Conservation (phyloP, 2,113 vertebrate species). For the Gavialis gangeticus region DNA sequence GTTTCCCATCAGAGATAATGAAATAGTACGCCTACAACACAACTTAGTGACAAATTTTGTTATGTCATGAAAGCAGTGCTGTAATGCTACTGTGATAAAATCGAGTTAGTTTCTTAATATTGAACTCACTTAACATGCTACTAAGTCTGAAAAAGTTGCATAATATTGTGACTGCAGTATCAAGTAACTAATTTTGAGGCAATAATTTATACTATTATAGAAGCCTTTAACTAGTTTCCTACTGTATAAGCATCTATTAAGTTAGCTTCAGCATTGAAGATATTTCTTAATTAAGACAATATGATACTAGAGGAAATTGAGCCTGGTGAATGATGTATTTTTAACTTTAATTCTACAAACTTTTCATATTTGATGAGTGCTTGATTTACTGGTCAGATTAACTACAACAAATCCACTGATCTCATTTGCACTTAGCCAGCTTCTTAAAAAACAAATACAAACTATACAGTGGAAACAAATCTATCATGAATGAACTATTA, state of each 20-base stretch:
- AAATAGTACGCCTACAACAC: not conserved
- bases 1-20: not conserved
- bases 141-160: not conserved
- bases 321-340: too few species aligned
- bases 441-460: too few species aligned
- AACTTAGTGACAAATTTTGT: not conserved
- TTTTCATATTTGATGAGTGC: too few species aligned
- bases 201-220: not conserved
- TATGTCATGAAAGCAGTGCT: not conserved
- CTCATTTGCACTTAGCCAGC: too few species aligned
- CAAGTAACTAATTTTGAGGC: not conserved
- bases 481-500: not conserved
- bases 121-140: not conserved
- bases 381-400: too few species aligned
- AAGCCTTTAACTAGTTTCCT: not conserved
- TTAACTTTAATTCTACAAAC: too few species aligned
- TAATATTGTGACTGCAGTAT: not conserved
- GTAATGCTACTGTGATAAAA: not conserved
- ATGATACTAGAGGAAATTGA: too few species aligned
- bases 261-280: too few species aligned
- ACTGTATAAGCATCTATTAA: too few species aligned
- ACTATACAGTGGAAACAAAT: not conserved
- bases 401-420: too few species aligned
- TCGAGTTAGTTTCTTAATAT: not conserved
- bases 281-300: too few species aligned